These are phyloP conservation scores for Frankliniella intonsa DNA, from an alignment of 2,888 invertebrate species.

Conservation along the genomic window DNA sequence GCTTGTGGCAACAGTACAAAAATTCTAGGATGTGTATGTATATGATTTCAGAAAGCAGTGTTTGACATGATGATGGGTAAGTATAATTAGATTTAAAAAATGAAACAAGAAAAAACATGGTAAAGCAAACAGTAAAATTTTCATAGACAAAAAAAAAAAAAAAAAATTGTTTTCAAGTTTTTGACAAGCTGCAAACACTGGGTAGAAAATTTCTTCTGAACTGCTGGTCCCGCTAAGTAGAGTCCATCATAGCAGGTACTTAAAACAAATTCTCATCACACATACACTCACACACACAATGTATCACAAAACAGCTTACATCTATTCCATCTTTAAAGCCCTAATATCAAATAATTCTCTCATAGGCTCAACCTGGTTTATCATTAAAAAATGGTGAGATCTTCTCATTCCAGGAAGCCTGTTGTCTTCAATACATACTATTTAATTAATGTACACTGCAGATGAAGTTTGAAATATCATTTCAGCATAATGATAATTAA, in stretches of 20 bases:
- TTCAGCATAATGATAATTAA: neutral
- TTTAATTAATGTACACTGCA: neutral
- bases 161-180: constrained; percentile 2
- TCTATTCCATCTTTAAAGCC: neutral
- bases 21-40: too few species aligned
- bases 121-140: neutral
- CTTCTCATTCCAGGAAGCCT: neutral
- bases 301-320: constrained; percentile 23
- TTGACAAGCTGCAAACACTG: neutral
- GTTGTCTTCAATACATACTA: neutral
- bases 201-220: neutral
- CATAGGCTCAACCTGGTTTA: neutral
- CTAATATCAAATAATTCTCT: neutral
- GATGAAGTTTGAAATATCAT: neutral
- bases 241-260: constrained; percentile 18
- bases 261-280: neutral
- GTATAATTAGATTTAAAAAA: neutral
- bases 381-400: constrained; percentile 2
- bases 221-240: constrained; percentile 16
- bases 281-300: neutral
- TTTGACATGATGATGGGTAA: neutral
- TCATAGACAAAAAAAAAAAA: neutral
- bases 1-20: too few species aligned
- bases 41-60: too few species aligned
- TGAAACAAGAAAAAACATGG: neutral